phyloP scores from a whole-genome alignment of 2,113 vertebrate genomes.

The Alaudala cheleensis region DNA sequence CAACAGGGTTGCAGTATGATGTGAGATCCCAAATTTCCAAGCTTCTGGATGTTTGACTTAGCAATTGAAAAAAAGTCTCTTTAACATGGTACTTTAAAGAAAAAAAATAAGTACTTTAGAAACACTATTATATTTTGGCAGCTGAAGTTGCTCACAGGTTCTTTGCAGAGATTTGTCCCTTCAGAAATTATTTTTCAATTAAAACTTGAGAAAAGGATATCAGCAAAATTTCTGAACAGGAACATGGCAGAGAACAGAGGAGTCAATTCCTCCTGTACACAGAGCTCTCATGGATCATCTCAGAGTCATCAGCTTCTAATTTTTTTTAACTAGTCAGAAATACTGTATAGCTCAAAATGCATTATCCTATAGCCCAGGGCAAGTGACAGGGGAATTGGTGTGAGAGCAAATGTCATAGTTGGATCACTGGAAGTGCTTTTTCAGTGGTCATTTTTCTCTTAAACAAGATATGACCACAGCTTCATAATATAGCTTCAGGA shows the following conservation, averaged over 20 bases:
- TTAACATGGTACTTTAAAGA: neutral
- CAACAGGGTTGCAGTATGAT: neutral
- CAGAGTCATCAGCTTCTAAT: neutral
- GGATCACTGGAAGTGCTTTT: neutral
- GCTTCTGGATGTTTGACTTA: neutral
- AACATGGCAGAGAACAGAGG: neutral
- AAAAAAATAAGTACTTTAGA: neutral
- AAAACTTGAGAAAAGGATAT: neutral
- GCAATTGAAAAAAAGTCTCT: neutral
- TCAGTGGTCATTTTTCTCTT: neutral
- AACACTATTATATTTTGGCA: neutral
- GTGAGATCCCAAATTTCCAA: neutral
- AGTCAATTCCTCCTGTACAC: neutral
- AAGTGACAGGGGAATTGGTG: neutral
- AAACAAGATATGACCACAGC: neutral
- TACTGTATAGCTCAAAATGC: neutral
- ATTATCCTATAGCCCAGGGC: neutral
- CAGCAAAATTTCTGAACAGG: neutral
- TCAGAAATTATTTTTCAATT: neutral
- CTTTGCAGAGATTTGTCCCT: neutral
- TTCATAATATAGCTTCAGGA: neutral
- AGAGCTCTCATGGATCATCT: neutral
- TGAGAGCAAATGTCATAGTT: neutral
- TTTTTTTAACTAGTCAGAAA: neutral
- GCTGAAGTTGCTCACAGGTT: neutral